Base-by-base conservation (phyloP, 37 sponge, comb jelly and placozoan genomes). In the Agelas oroides region DNA sequence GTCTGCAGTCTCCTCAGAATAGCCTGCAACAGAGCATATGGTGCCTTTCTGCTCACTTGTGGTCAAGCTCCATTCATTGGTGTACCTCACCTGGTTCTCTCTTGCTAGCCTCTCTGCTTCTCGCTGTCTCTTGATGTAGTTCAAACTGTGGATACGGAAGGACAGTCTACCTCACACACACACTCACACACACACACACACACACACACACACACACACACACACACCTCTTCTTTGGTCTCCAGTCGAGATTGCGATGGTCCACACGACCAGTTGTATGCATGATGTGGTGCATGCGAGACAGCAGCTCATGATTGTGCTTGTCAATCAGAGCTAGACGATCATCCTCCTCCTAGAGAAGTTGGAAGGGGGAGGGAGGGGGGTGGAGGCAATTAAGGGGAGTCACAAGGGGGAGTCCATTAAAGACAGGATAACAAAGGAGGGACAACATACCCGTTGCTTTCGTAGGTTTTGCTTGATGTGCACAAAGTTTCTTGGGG, bases 241-340 rank as follows among this genome's bases (percentile, higher is more conserved):
- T 73, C 82, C 87, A 91, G 73, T 91, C 87, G 12, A 54, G 59
- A 73, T 88, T 92, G 46, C 90, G 70, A 75, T 92, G 93, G 57
- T 92, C 93, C 15, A 92, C 93, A 59, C 90, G 56, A 67, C 95
- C 95, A 34, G 91, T 91, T 27, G 91, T 86, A 63, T 61, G 63
- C 92, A 94, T 91, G 25, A 94, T 94, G 12, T 80, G 74, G 59
- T 94, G 67, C 95, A 94, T 94, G 55, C 86, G 78, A 24, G 40
- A 52, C 13, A 88, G 59, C 21, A 94, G 86, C 73, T 94, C 86
- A 21, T 39, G 58, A 65, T 94, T 94, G 60, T 88, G 91, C 18
- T 75, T 59, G 35, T 88, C 69, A 31, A 94, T 88, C 23, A 53
- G 38, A 17, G 62, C 37, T 70, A 41, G 69, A 31, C 86, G 66